Evolutionary conservation across 2,888 invertebrate species (phyloP), one percentile per base, ranked within the genome.

Genomic region (Zhuqinia jingwanae): DNA sequence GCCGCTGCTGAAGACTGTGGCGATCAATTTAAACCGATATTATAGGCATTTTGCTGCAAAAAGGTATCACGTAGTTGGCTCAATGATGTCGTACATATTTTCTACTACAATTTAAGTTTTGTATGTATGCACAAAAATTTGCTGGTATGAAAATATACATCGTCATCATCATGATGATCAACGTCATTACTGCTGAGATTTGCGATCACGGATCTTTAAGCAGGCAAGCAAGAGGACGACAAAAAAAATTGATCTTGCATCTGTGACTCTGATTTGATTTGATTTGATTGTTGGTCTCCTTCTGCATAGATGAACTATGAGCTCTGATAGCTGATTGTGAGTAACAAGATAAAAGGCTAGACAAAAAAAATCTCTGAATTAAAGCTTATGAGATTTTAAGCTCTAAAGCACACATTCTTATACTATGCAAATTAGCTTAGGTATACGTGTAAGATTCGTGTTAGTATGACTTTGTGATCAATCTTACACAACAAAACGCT

Each of bases 401-500:
- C 47, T 11, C n/a, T 15, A n/a, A 15, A 53, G 17, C 53, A 56
- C 1, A 58, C 58, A n/a, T 36, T 36, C 36, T 58, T 25, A n/a
- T n/a, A 22, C 1, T 58, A 58, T 58, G 58, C 58, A 58, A 58
- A 58, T 8, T 58, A 58, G 53, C 2, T 58, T n/a, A n/a, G 58
- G 1, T 58, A 25, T 58, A 13, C 56, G 2, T 56, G 17, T 17
- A 56, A 20, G 17, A n/a, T n/a, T 50, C 13, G n/a, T 50, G 50
- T 50, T 50, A 2, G 15, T n/a, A n/a, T n/a, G n/a, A n/a, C n/a
- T n/a, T n/a, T n/a, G 36, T 27, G 42, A 42, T 42, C 17, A 42
- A 15, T 65, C n/a, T n/a, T 36, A 36, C 20, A 65, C 42, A 65
- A 8, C 17, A 65, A 65, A 65, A 65, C 36, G 42, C 65, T 65